These are phyloP conservation scores for Euschistus heros DNA, from an alignment of 1,140 invertebrate genomes.

Conservation along the genomic window DNA sequence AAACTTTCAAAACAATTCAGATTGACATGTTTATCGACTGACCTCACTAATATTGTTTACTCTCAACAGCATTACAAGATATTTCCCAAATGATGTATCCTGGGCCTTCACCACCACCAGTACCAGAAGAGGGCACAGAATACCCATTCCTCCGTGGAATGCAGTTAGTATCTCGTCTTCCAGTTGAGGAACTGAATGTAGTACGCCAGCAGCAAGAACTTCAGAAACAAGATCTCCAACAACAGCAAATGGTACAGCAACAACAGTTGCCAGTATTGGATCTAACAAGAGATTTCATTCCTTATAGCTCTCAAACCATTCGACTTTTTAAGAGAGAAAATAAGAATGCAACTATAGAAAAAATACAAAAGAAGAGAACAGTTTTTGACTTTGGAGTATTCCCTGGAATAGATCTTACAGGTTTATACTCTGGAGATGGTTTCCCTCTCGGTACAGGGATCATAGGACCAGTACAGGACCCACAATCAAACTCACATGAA, in stretches of 20 bases:
- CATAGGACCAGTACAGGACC: neutral
- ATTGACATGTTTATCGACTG: too few species aligned
- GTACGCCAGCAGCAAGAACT: slow-evolving; percentile 22
- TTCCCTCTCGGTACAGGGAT: slow-evolving; percentile 22
- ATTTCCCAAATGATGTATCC: neutral
- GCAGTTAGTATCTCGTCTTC: slow-evolving; percentile 29
- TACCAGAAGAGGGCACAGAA: slow-evolving; percentile 16
- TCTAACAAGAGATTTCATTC: neutral
- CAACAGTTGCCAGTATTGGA: slow-evolving; percentile 14
- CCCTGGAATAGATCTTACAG: slow-evolving; percentile 22
- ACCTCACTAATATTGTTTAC: neutral
- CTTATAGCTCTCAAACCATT: slow-evolving; percentile 23
- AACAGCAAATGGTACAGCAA: slow-evolving; percentile 7
- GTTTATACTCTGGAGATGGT: slow-evolving; percentile 24
- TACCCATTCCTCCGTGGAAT: slow-evolving; percentile 24
- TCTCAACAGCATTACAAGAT: neutral
- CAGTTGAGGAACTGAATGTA: slow-evolving; percentile 28
- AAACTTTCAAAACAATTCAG: neutral
- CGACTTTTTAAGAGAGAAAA: slow-evolving; percentile 37
- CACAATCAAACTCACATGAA: slow-evolving; percentile 27
- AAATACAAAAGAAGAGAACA: slow-evolving; percentile 30
- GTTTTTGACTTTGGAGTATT: slow-evolving; percentile 15
- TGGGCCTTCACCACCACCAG: neutral
- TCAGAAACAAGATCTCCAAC: slow-evolving; percentile 18
- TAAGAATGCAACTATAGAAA: slow-evolving; percentile 36